Evolutionary conservation across 2,888 invertebrate genomes (phyloP), one percentile per base, ranked within the genome.

Genomic region (Cheilosia variabilis): DNA sequence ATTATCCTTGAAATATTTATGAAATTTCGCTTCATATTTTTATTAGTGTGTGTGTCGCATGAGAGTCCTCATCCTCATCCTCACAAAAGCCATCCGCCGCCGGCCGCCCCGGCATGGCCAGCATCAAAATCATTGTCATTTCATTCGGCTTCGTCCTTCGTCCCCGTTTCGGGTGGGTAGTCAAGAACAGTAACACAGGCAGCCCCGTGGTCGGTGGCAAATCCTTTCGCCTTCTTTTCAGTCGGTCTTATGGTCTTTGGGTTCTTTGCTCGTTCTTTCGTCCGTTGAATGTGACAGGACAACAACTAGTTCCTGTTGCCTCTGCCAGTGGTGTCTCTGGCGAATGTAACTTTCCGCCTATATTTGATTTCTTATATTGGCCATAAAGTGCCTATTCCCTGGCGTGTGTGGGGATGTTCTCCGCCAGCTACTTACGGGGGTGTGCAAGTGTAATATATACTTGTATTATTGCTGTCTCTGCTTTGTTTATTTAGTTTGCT

Each of bases 321-420:
- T 69, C 31, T 52, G 41, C 47, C n/a, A 65, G 31, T 31, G 31
- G 31, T 50, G 45, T n/a, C 22, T 76, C 50, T 71, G 71, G 65
- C 60, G 65, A 71, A 45, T 62, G 72, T 57, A 71, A 80, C 76
- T 76, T 71, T 60, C 55, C 55, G 76, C 60, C 72, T 75, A 80
- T 80, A 86, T 86, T 80, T 76, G 71, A 86, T 80, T 86, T 86
- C 84, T 72, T 80, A 71, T 80, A 66, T 86, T 71, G 75, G 53
- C 37, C 84, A 66, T 86, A 71, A 80, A 84, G 75, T 66, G 76
- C 47, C 47, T 15, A 19, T 9, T 19, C 43, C 22, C 19, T 37
- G 24, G 50, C n/a, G 2, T 73, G n/a, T 3, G n/a, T 37, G 17
- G 47, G 43, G 22, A 19, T 41, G 31, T 68, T 60, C 43, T 31